phyloP scores from a whole-genome alignment of 2,888 invertebrate species.

The Tholera decimalis region DNA sequence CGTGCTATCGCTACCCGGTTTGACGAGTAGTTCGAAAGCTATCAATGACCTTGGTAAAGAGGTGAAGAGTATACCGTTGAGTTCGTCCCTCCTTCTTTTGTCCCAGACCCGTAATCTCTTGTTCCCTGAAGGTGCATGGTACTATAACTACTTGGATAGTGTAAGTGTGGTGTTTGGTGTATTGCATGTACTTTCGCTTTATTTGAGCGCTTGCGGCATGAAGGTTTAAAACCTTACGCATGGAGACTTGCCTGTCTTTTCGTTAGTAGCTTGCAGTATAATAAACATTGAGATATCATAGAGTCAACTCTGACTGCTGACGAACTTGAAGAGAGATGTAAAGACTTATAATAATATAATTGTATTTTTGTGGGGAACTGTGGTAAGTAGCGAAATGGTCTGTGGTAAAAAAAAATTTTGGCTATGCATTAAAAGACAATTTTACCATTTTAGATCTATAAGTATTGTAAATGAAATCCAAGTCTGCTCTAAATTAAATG shows the following conservation, averaged over 20 bases:
- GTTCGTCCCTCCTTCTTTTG: slow-evolving; percentile 82
- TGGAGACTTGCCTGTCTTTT: slow-evolving; percentile 6
- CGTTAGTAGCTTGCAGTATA: background rate
- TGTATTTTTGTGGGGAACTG: no score
- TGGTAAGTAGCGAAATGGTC: no score
- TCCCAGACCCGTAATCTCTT: slow-evolving; percentile 83
- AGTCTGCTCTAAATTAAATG: no score
- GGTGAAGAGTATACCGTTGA: slow-evolving; percentile 81
- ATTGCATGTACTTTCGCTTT: slow-evolving; percentile 70
- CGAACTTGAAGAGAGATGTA: no score
- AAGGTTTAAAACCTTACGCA: background rate
- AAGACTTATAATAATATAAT: no score
- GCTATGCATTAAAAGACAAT: no score
- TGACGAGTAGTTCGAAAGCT: slow-evolving; percentile 79
- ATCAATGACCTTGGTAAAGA: slow-evolving; percentile 83
- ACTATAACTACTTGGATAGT: slow-evolving; percentile 88
- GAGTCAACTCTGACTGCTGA: background rate
- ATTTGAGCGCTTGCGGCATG: slow-evolving; percentile 28
- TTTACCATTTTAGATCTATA: no score
- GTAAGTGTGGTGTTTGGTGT: slow-evolving; percentile 85
- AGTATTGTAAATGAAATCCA: no score
- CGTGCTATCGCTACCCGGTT: slow-evolving; percentile 81
- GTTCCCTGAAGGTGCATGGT: slow-evolving; percentile 86
- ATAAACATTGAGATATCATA: background rate
- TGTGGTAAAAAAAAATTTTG: no score